phyloP scores from a whole-genome alignment of 2,888 invertebrate genomes.

The Hyposoter didymator region DNA sequence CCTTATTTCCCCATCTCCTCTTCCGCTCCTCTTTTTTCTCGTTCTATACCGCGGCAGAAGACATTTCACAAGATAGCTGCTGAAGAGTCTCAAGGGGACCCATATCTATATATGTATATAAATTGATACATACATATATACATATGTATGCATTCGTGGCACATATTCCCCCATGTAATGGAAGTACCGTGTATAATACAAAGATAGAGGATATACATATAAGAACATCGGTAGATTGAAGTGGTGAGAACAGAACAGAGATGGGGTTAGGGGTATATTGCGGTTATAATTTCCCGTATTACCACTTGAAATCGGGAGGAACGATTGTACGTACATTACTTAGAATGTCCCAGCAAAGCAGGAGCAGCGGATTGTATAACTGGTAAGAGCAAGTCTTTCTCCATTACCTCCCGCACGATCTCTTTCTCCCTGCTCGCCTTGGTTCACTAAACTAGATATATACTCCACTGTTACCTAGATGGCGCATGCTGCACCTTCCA shows the following conservation, averaged over 20 bases:
- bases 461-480: constrained; percentile 13
- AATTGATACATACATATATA: not conserved
- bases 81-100: constrained; percentile 52
- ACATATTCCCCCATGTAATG: constrained; percentile 42
- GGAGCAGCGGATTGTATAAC: constrained; percentile 44
- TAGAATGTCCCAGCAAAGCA: constrained; percentile 47
- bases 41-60: constrained; percentile 32
- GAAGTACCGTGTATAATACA: constrained; percentile 41
- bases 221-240: constrained; percentile 42
- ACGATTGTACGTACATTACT: constrained; percentile 57
- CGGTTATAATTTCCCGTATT: constrained; percentile 71
- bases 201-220: constrained; percentile 9
- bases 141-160: constrained; percentile 9
- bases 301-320: constrained; percentile 66
- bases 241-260: constrained; percentile 52
- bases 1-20: constrained; percentile 61
- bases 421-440: constrained; percentile 3
- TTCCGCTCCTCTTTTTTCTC: constrained; percentile 51
- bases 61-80: constrained; percentile 60
- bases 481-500: constrained; percentile 48
- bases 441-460: not conserved
- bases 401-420: constrained; percentile 18
- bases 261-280: constrained; percentile 61
- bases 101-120: not conserved
- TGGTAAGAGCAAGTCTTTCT: constrained; percentile 20